Evolutionary conservation across 2,888 invertebrate species (phyloP).

Genomic region (Drosophila villosipedis): DNA sequence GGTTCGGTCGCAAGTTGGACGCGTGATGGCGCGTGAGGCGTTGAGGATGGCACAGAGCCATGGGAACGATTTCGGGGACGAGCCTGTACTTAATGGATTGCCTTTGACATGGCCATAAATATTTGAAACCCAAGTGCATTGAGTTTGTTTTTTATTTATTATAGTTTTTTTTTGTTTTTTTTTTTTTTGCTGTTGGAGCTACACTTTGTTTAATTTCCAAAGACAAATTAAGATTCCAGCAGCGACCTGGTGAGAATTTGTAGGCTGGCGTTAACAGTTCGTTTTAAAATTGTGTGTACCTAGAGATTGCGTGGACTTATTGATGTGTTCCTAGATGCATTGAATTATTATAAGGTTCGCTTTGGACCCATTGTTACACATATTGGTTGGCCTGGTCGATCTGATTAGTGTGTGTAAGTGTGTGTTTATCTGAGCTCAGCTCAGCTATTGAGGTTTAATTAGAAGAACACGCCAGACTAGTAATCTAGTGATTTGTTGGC

Average conservation of each 20-base stretch:
- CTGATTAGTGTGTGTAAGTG: conserved; percentile 30
- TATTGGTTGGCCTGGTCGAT: conserved; percentile 29
- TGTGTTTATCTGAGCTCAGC: conserved; percentile 20
- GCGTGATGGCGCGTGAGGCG: conserved; percentile 76
- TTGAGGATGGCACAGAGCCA: conserved; percentile 40
- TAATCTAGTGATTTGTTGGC: conserved; percentile 44
- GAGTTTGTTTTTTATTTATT: conserved; percentile 29
- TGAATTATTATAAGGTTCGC: conserved; percentile 27
- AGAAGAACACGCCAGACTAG: conserved; percentile 19
- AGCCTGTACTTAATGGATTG: conserved; percentile 65
- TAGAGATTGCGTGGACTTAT: conserved; percentile 29
- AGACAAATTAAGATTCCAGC: conserved; percentile 59
- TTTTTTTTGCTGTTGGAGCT: conserved; percentile 46
- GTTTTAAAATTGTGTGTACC: conserved; percentile 27
- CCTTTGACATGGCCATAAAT: conserved; percentile 68
- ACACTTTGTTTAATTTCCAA: conserved; percentile 21
- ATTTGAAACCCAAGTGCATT: conserved; percentile 57
- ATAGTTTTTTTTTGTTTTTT: not conserved
- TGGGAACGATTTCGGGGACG: conserved; percentile 38
- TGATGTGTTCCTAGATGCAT: conserved; percentile 27
- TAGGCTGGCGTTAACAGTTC: conserved; percentile 75
- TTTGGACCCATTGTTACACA: conserved; percentile 26
- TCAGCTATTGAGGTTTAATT: conserved; percentile 44
- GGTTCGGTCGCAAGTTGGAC: conserved; percentile 63
- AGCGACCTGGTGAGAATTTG: conserved; percentile 61